phyloP scores from a whole-genome alignment of 2,113 vertebrate species.

The Tachysurus fulvidraco region DNA sequence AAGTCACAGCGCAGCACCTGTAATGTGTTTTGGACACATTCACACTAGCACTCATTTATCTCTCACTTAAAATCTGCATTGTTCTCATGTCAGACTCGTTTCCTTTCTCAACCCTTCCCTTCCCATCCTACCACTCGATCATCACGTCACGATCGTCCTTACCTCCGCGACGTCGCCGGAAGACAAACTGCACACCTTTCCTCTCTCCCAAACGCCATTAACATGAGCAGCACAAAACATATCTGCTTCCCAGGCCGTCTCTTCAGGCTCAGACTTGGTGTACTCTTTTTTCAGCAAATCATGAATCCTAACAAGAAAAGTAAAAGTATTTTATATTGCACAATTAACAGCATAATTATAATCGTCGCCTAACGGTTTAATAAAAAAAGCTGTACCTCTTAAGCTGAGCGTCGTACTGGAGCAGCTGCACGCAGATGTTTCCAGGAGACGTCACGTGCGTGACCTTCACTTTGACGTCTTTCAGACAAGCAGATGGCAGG shows the following conservation, averaged over 20 bases:
- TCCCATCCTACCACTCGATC: no score
- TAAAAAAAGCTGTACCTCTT: constrained; percentile 72
- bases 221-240: constrained; percentile 83
- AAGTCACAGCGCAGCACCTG: constrained; percentile 87
- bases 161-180: constrained; percentile 80
- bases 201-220: constrained; percentile 81
- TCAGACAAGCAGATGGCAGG: constrained; percentile 56
- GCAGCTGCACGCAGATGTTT: constrained; percentile 83
- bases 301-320: constrained; percentile 73
- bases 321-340: not conserved
- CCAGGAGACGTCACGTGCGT: constrained; percentile 83
- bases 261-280: constrained; percentile 63
- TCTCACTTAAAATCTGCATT: not conserved
- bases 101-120: no score
- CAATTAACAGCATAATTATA: no score
- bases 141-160: constrained; percentile 34
- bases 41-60: not conserved
- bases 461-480: constrained; percentile 73
- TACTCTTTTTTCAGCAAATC: constrained; percentile 76
- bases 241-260: constrained; percentile 73
- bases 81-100: no score
- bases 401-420: constrained; percentile 71
- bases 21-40: constrained; percentile 21
- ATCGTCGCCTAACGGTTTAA: no score
- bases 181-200: constrained; percentile 71